Percentiles rank a stretch among this genome's conserved stretches.
Conservation (phyloP, 2,113 vertebrate species). For the Hippocampus zosterae region DNA sequence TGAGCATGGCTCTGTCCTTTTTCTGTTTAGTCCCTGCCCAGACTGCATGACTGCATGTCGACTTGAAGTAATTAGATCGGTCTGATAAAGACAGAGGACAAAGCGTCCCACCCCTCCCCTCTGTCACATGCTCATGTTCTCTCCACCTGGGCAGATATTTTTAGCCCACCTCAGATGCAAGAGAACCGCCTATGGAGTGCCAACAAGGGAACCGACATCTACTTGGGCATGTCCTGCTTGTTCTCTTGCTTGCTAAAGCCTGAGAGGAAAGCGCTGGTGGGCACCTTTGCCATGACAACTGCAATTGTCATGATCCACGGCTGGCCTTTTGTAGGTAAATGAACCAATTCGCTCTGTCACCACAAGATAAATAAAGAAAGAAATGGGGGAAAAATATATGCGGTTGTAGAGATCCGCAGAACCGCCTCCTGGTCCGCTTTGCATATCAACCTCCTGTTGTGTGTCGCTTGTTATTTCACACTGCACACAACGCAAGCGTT, state of each 20-base stretch:
- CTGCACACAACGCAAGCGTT: constrained; percentile 18
- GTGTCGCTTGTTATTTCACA: constrained; percentile 47
- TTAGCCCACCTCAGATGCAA: constrained; percentile 62
- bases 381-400: constrained; percentile 18
- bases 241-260: constrained; percentile 13
- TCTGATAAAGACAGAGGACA: constrained; percentile 64
- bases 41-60: constrained; percentile 53
- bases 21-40: constrained; percentile 41
- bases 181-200: constrained; percentile 43
- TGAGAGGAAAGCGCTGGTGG: constrained; percentile 8
- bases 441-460: constrained; percentile 35
- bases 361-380: too few species aligned
- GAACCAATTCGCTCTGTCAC: constrained; percentile 38
- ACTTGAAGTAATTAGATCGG: constrained; percentile 66
- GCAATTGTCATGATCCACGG: constrained; percentile 24
- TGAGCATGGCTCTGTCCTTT: constrained; percentile 39
- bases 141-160: constrained; percentile 71
- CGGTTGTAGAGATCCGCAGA: neutral
- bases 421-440: constrained; percentile 20
- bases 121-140: constrained; percentile 40
- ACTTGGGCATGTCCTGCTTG: neutral
- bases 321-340: constrained; percentile 29
- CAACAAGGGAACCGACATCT: neutral
- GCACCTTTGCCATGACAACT: constrained; percentile 10
- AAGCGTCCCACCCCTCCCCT: constrained; percentile 49